A percentile compares a stretch with the other conserved stretches of the same genome.
These are phyloP conservation scores for Apamea anceps DNA, from an alignment of 2,888 invertebrate species.

Conservation along the genomic window DNA sequence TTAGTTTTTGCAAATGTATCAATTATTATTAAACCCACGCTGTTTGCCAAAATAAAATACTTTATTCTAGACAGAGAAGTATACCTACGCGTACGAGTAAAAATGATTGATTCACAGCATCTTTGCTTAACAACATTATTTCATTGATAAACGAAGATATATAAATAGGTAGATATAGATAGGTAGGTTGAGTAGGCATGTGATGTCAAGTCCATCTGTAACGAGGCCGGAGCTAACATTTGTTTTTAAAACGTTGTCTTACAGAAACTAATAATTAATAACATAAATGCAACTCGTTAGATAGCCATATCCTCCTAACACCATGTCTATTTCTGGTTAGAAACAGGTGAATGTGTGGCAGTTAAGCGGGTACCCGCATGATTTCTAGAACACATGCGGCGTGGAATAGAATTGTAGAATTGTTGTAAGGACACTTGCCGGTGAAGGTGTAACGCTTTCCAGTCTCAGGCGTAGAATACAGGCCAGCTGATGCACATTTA, in stretches of 20 bases:
- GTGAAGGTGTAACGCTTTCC: not conserved
- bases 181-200: not conserved
- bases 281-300: not conserved
- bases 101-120: not conserved
- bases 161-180: too few relatives aligned
- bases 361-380: conserved; percentile 73
- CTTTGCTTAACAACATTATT: not conserved
- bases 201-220: not conserved
- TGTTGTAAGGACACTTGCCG: conserved; percentile 42
- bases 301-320: conserved; percentile 27
- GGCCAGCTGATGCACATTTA: too few relatives aligned
- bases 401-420: conserved; percentile 35
- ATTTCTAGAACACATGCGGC: conserved; percentile 62
- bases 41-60: conserved; percentile 51
- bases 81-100: not conserved
- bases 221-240: not conserved
- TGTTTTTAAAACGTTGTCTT: not conserved
- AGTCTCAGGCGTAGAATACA: not conserved
- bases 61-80: conserved; percentile 23
- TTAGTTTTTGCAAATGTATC: conserved; percentile 60
- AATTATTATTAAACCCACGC: conserved; percentile 65
- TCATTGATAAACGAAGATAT: not conserved
- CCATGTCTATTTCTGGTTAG: conserved; percentile 42
- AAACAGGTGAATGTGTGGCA: conserved; percentile 66
- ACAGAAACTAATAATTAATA: not conserved